Evolutionary conservation across 2,797 vertebrate species (phyloP), one percentile per base, ranked within the genome.

Genomic region (Cossypha polioptera): DNA sequence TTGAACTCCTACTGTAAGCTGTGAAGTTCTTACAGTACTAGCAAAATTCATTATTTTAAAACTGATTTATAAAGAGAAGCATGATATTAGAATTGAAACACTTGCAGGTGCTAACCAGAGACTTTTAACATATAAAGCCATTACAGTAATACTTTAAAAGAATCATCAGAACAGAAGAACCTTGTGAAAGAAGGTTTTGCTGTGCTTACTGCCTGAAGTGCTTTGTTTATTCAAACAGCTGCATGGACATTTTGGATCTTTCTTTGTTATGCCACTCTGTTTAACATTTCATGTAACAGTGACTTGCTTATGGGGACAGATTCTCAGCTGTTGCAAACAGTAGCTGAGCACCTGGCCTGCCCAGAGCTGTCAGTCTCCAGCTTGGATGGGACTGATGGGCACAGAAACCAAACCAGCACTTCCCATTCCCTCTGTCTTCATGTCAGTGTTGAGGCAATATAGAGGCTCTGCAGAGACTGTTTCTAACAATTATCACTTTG

Each of bases 131-230:
- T 13, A 40, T 59, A 47, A 67, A 63, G 3, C 7, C 22, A 31
- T 62, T 79, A 14, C 18, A 65, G 10, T 38, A 67, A 17, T 57
- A 48, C 35, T 87, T 74, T 45, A 35, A 71, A 87, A 67, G 21
- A 65, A 43, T 42, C 31, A n/a, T 47, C 24, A 57, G 59, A 94
- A 54, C 36, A 79, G 71, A 94, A 81, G 72, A 83, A 83, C 45
- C 55, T 84, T 82, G 85, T 81, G 71, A 94, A 77, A 82, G 79
- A 58, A 84, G 68, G 9, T 85, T 87, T 92, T 90, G 76, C 71
- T 87, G 51, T 89, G 90, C 90, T 90, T 86, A 65, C 35, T 95
- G 86, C 82, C 73, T 92, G 82, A 87, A 91, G 53, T 84, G 76
- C 58, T 57, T 81, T 84, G 61, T 83, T 89, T 74, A 59, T 82